phyloP scores from a whole-genome alignment of 1,140 invertebrate species.

The Apis cerana region DNA sequence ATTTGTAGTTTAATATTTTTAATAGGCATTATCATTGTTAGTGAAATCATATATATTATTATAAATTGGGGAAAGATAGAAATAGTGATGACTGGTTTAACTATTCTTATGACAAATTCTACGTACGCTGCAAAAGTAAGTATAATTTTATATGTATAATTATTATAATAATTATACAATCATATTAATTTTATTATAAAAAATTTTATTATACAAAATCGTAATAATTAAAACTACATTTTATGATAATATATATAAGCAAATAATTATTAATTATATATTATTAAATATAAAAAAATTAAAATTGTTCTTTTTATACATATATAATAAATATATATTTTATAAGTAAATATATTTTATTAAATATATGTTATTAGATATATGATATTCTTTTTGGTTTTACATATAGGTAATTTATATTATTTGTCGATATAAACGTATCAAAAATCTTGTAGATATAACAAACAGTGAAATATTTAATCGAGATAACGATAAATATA shows the following conservation, averaged over 20 bases:
- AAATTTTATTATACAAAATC: too few species aligned
- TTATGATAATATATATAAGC: neutral
- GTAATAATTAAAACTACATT: neutral
- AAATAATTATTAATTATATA: too few species aligned
- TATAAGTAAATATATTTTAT: neutral
- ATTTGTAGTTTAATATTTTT: slow-evolving; percentile 56
- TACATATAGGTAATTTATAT: slow-evolving; percentile 53
- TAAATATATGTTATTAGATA: neutral
- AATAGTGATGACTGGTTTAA: slow-evolving; percentile 53
- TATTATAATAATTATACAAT: neutral
- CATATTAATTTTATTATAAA: neutral
- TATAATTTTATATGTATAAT: slow-evolving; percentile 12
- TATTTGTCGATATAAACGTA: slow-evolving; percentile 51
- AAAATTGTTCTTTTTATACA: too few species aligned
- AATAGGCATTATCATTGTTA: slow-evolving; percentile 53
- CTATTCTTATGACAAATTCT: slow-evolving; percentile 68
- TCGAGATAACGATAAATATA: slow-evolving; percentile 54
- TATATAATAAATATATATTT: neutral
- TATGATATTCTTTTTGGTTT: neutral
- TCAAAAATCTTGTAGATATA: slow-evolving; percentile 60
- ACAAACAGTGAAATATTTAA: slow-evolving; percentile 53
- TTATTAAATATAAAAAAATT: neutral
- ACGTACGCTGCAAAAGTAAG: slow-evolving; percentile 63
- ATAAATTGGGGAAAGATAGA: slow-evolving; percentile 56
- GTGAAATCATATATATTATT: slow-evolving; percentile 61